These are phyloP conservation scores for Argyrosomus regius DNA, from an alignment of 2,797 vertebrate species.

Conservation along the genomic window DNA sequence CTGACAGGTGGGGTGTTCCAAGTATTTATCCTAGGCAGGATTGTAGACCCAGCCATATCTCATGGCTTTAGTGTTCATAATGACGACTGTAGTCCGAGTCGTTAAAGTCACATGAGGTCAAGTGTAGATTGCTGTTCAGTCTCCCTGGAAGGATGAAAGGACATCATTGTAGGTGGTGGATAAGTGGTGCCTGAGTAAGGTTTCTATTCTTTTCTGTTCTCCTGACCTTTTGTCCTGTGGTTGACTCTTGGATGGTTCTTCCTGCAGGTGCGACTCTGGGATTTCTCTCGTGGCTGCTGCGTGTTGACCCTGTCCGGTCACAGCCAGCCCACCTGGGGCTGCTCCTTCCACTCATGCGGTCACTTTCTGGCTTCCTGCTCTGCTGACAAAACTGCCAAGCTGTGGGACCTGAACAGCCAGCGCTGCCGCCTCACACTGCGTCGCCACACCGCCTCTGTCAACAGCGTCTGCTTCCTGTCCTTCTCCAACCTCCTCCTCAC, in stretches of 20 bases:
- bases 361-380: slow-evolving; percentile 91
- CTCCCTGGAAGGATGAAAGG: too few species aligned
- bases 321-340: slow-evolving; percentile 70
- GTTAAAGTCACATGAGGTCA: too few species aligned
- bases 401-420: slow-evolving; percentile 90
- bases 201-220: background rate
- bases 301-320: slow-evolving; percentile 49
- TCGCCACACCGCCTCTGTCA: slow-evolving; percentile 88
- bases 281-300: slow-evolving; percentile 42
- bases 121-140: too few species aligned
- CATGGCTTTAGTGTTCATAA: too few species aligned
- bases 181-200: background rate
- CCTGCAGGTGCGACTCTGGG: slow-evolving; percentile 69
- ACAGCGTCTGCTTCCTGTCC: slow-evolving; percentile 88
- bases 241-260: background rate
- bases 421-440: slow-evolving; percentile 84
- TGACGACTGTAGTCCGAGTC: too few species aligned
- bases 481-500: slow-evolving; percentile 79
- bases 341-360: slow-evolving; percentile 86
- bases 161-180: too few species aligned
- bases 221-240: background rate
- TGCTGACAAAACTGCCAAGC: slow-evolving; percentile 80
- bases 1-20: too few species aligned
- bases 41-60: too few species aligned
- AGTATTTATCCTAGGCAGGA: too few species aligned